Conservation (phyloP, 2,888 invertebrate species). For the Trissolcus brochymenae region DNA sequence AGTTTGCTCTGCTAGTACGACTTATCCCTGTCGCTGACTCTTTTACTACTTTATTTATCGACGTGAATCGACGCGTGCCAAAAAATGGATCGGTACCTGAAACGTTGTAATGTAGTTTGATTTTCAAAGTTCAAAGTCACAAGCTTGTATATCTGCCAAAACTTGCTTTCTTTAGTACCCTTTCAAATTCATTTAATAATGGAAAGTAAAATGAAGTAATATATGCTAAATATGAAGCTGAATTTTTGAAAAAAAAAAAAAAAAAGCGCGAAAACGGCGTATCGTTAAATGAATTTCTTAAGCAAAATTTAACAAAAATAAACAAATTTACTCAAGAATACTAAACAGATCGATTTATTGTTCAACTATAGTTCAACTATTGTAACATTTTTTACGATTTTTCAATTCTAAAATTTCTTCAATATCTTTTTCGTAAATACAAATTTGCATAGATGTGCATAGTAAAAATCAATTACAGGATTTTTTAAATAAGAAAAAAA, state of each 20-base stretch:
- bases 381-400: too few species aligned
- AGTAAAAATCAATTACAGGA: too few species aligned
- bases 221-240: neutral
- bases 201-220: too few species aligned
- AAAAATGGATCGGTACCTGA: slow-evolving; percentile 39
- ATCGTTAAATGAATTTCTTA: slow-evolving; percentile 46
- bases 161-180: neutral
- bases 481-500: too few species aligned
- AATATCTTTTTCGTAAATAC: too few species aligned
- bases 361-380: too few species aligned
- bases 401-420: too few species aligned
- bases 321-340: neutral
- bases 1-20: slow-evolving; percentile 47
- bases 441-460: too few species aligned
- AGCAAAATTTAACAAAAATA: slow-evolving; percentile 34
- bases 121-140: slow-evolving; percentile 44
- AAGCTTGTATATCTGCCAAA: neutral
- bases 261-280: slow-evolving; percentile 41
- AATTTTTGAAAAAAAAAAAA: neutral
- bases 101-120: slow-evolving; percentile 14
- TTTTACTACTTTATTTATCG: slow-evolving; percentile 56
- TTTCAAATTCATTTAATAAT: too few species aligned
- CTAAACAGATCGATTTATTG: neutral
- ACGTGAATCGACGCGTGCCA: slow-evolving; percentile 51
- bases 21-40: slow-evolving; percentile 55